Evolutionary conservation across 2,888 invertebrate species (phyloP).

Genomic region (Ormyrus nitidulus): DNA sequence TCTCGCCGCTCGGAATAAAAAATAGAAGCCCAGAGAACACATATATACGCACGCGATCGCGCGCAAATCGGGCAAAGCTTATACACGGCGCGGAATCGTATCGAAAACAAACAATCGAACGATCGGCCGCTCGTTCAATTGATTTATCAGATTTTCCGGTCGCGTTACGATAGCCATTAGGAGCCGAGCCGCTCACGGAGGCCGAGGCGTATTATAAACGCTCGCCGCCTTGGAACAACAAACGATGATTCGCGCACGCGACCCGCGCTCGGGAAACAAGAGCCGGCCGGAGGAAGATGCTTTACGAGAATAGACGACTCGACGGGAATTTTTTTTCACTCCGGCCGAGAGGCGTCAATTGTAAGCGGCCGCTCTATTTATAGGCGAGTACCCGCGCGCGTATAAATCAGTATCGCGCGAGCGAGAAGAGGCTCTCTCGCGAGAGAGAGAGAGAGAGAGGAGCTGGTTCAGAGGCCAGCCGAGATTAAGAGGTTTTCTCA

Average conservation of each 20-base stretch:
- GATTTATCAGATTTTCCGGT: constrained; percentile 49
- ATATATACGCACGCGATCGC: not conserved
- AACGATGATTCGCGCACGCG: not conserved
- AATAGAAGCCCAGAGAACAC: not conserved
- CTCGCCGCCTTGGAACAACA: constrained; percentile 11
- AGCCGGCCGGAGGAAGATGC: not conserved
- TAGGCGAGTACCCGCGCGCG: constrained; percentile 12
- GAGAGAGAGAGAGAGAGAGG: not conserved
- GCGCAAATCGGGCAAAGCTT: no score
- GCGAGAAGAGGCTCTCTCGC: not conserved
- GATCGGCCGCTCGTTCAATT: not conserved
- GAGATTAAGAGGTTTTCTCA: constrained; percentile 31
- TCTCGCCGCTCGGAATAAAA: constrained; percentile 18
- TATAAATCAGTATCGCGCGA: constrained; percentile 35
- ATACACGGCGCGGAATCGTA: not conserved
- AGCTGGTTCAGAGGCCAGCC: constrained; percentile 37
- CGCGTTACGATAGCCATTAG: constrained; percentile 33
- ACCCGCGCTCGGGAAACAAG: constrained; percentile 25
- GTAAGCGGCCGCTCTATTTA: constrained; percentile 36
- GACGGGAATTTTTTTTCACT: constrained; percentile 26
- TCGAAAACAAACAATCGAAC: constrained; percentile 15
- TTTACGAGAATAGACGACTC: constrained; percentile 45
- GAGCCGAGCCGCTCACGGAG: not conserved
- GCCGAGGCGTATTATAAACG: not conserved
- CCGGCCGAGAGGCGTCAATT: not conserved